Evolutionary conservation across 2,113 vertebrate genomes (phyloP), one percentile per base, ranked within the genome.

Genomic region (Gorsachius goisagi): DNA sequence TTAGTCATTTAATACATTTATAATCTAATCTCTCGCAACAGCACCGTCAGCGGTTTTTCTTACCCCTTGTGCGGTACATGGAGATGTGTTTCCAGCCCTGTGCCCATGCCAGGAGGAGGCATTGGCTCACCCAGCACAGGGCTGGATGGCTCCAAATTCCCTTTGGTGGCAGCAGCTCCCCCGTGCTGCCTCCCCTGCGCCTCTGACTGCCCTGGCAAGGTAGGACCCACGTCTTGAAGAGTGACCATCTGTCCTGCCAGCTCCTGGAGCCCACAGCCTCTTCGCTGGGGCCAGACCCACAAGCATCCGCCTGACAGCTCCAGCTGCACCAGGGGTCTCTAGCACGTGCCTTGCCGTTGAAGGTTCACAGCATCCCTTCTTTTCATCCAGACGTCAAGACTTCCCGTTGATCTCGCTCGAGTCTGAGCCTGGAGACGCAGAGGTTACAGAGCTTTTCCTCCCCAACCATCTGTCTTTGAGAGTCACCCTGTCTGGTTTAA

Each of bases 341-440:
- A 12, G 52, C 52, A 13, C 1, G 18, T 21, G 53, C 47, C 33
- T 52, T 1, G 1, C 71, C 11, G 0, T 50, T 2, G 3, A 47
- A 52, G 55, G 37, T 47, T 41, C 47, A 30, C 71, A 33, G 20
- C 33, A 45, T 35, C 78, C 62, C 60, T 68, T 41, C 56, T 45
- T 45, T 47, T 30, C 69, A 67, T 33, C 58, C 58, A 20, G 16
- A 27, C 5, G 0, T 45, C 33, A 21, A n/a, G 35, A 11, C 47
- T 92, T 78, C 3, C 49, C 0, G 0, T n/a, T 0, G 4, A 23
- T 60, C 23, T 55, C 1, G 1, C 50, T 74, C 26, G 59, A 86
- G 53, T 5, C 37, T 11, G 39, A 66, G 78, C 33, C 35, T 64
- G 72, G 35, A 66, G 73, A 53, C 20, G 15, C 37, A 35, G 39